These are phyloP conservation scores for Petrocephalus microphthalmus DNA, from an alignment of 2,113 vertebrate genomes.

Conservation along the genomic window DNA sequence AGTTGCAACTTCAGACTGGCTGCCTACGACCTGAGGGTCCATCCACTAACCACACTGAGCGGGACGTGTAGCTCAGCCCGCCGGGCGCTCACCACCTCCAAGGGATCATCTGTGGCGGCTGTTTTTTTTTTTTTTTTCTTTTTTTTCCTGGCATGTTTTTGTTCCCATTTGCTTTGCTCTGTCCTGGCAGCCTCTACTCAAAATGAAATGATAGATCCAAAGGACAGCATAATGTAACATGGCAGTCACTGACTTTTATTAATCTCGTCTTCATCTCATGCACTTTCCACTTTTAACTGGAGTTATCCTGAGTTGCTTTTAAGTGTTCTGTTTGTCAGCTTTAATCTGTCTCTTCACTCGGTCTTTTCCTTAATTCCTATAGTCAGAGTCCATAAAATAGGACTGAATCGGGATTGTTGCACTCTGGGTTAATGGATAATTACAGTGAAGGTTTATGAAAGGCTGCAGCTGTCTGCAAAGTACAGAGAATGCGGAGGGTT, in stretches of 20 bases:
- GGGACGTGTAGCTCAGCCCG: background rate
- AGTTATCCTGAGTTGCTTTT: background rate
- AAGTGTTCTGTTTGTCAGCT: background rate
- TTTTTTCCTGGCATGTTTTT: background rate
- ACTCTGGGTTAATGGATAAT: background rate
- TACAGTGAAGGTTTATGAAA: background rate
- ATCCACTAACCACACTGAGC: background rate
- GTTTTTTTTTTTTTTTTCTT: too few relatives aligned
- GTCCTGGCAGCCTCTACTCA: background rate
- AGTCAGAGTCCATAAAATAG: background rate
- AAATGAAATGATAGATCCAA: background rate
- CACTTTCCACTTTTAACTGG: background rate
- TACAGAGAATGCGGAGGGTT: background rate
- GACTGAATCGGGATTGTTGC: background rate
- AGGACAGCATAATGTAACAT: background rate
- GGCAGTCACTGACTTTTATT: background rate
- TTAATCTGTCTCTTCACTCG: background rate
- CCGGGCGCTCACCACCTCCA: background rate
- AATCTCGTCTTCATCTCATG: background rate
- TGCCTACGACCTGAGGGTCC: background rate
- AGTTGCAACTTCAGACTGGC: slow-evolving; percentile 34
- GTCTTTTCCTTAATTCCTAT: background rate
- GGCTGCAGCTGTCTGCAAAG: background rate
- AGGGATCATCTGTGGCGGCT: background rate
- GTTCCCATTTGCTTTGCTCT: background rate